Base-by-base conservation (phyloP, 2,113 vertebrate genomes). In the Oxyura jamaicensis region DNA sequence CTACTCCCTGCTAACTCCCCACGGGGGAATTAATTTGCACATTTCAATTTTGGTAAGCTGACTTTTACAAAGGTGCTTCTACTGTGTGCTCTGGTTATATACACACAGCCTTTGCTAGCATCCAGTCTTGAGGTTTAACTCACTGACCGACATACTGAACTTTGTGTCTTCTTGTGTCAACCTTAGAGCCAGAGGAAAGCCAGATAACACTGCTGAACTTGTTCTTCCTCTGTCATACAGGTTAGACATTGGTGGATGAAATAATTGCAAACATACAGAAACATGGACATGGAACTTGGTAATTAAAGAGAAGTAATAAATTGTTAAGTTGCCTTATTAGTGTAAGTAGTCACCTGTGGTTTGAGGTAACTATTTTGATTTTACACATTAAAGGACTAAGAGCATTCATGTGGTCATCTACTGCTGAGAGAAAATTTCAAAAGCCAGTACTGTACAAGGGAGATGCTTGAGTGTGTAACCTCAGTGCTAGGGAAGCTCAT, bases 271-370 rank as follows among this genome's bases (percentile, higher is more conserved):
- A 25, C 2, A 0, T 48, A 33, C 6, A 36, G 66, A 73, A 87
- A 33, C 15, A n/a, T 0, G 1, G 16, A 31, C 2, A 2, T 53
- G 26, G 35, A 78, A 55, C 21, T 1, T 75, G 56, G 16, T 76
- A 58, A 28, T 66, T 41, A n/a, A 33, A 55, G 25, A 42, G 39
- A 53, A 13, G 25, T 31, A 73, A 39, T 4, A 35, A 8, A 18
- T 76, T 72, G 23, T 65, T 48, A 87, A 68, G 5, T 15, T 85
- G 35, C 44, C 9, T 69, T 83, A 83, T 85, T 71, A 10, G 35
- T 55, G 36, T 42, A 46, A 67, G 72, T 52, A 44, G 36, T 73
- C 44, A 42, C 16, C 17, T 62, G 63, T 69, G 63, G 13, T 79
- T 90, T 73, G 59, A 55, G 39, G 15, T 56, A 69, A 48, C 4